Conservation (phyloP, 2,888 invertebrate genomes). For the Caenorhabditis parvicauda region DNA sequence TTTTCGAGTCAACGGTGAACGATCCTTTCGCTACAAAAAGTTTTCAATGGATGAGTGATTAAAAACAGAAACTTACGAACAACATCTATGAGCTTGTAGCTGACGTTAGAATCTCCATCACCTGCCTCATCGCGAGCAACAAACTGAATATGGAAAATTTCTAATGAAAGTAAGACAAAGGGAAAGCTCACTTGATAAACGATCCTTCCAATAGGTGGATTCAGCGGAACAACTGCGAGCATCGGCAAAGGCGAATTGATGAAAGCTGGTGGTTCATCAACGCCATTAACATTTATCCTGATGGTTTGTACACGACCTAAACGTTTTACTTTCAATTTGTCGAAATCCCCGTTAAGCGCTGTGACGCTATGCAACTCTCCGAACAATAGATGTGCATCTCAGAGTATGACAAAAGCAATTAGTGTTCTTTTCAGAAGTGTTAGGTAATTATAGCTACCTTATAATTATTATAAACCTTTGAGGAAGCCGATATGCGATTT, state of each 20-base stretch:
- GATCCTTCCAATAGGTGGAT: conserved; percentile 49
- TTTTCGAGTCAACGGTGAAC: conserved; percentile 50
- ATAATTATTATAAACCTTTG: too few species aligned
- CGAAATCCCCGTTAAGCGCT: too few species aligned
- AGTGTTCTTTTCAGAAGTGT: too few species aligned
- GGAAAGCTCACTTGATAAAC: conserved; percentile 37
- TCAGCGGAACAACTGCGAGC: conserved; percentile 69
- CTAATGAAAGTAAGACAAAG: neutral
- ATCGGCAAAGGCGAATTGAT: conserved; percentile 93
- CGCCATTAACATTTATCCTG: conserved; percentile 46
- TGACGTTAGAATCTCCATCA: conserved; percentile 64
- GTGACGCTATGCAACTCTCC: too few species aligned
- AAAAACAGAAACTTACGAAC: conserved; percentile 43
- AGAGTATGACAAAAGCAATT: too few species aligned
- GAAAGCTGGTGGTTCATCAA: conserved; percentile 91
- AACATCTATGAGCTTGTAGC: conserved; percentile 54
- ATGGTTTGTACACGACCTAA: conserved; percentile 34
- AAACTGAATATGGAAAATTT: conserved; percentile 65
- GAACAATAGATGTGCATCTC: too few species aligned
- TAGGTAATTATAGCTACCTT: too few species aligned
- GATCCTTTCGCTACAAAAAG: conserved; percentile 46
- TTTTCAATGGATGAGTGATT: neutral
- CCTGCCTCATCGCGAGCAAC: conserved; percentile 94
- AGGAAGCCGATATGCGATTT: too few species aligned
- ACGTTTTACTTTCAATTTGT: too few species aligned